Conservation (phyloP, 2,888 invertebrate genomes). For the Strigamia crassipes region DNA sequence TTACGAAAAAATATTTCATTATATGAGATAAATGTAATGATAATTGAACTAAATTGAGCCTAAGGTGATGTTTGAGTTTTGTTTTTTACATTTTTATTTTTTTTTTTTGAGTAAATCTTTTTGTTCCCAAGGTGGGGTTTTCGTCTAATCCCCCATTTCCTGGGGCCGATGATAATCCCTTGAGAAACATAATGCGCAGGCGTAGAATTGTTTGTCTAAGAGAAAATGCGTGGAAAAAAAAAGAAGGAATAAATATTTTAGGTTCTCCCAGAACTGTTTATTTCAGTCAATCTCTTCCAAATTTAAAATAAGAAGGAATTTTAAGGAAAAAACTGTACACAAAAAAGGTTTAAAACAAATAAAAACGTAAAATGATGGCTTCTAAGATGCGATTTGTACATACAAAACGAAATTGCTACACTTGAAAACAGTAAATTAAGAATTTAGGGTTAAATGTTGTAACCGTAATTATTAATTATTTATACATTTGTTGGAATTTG, state of each 20-base stretch:
- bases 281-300: slow-evolving; percentile 32
- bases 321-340: neutral
- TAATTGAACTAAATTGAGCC: neutral
- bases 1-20: neutral
- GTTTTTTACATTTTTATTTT: neutral
- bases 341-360: neutral
- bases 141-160: slow-evolving; percentile 5
- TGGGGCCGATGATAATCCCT: slow-evolving; percentile 23
- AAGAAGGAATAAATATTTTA: slow-evolving; percentile 31
- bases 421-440: neutral
- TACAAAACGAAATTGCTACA: neutral
- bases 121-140: slow-evolving; percentile 29
- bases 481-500: neutral
- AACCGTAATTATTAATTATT: neutral
- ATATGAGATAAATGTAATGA: neutral
- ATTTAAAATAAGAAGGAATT: neutral
- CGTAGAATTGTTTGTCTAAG: slow-evolving; percentile 24
- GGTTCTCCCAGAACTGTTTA: slow-evolving; percentile 27
- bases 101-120: neutral
- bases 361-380: neutral
- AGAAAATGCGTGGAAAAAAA: neutral
- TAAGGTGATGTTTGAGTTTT: neutral
- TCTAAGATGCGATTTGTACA: neutral
- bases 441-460: neutral
- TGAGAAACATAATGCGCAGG: slow-evolving; percentile 10